These are phyloP conservation scores for Yponomeuta sedellus DNA, from an alignment of 2,888 invertebrate genomes.

Conservation along the genomic window DNA sequence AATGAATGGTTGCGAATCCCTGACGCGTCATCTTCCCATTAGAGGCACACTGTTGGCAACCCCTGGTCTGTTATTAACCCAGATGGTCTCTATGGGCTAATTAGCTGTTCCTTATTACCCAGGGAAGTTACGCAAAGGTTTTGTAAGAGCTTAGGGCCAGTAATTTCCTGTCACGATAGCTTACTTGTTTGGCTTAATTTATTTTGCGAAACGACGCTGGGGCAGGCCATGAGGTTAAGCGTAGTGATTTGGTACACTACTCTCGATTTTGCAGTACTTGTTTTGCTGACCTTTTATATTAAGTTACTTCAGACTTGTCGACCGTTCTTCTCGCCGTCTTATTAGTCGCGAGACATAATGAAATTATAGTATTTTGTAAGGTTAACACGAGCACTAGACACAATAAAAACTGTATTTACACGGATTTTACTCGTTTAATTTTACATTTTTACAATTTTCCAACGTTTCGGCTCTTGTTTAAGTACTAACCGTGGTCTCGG, in stretches of 20 bases:
- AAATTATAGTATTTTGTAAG: no score
- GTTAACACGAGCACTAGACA: no score
- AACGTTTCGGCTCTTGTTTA: no score
- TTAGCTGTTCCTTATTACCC: not conserved
- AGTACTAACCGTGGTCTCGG: no score
- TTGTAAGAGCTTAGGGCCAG: not conserved
- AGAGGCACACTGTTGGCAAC: not conserved
- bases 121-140: constrained; percentile 2
- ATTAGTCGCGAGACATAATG: no score
- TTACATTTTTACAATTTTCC: no score
- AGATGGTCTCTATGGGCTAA: not conserved
- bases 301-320: no score
- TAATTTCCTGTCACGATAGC: not conserved
- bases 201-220: not conserved
- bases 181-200: constrained; percentile 2
- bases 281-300: no score
- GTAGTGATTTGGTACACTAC: not conserved
- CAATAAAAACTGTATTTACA: no score
- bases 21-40: constrained; percentile 12
- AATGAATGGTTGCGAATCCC: constrained; percentile 44
- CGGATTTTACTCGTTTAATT: no score
- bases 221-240: not conserved
- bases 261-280: no score
- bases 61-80: constrained; percentile 6
- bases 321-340: no score